Percentiles rank a stretch among this genome's conserved stretches.
Conservation (phyloP, 2,113 vertebrate species). For the Antechinus stuartii region DNA sequence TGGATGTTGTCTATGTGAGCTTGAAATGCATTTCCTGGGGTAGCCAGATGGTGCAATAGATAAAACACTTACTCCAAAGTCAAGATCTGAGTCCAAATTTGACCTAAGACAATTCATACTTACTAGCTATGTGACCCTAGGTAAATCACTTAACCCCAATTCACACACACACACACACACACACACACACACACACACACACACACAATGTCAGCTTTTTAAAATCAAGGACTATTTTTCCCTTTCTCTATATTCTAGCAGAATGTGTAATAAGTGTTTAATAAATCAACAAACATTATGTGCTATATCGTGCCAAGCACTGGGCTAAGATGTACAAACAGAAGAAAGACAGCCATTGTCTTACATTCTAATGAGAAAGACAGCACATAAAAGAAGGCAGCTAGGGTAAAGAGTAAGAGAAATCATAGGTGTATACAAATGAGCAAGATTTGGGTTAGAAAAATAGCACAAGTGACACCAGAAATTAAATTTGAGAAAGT, state of each 20-base stretch:
- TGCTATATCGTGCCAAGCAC: background rate
- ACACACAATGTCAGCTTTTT: background rate
- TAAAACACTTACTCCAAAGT: too few species aligned
- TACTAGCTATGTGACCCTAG: too few species aligned
- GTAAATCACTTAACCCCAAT: too few species aligned
- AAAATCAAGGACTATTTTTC: background rate
- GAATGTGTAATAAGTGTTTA: background rate
- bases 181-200: too few species aligned
- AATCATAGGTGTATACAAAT: background rate
- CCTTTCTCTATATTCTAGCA: background rate
- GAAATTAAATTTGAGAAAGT: background rate
- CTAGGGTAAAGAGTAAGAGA: background rate
- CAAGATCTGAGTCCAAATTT: too few species aligned
- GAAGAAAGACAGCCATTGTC: too few species aligned
- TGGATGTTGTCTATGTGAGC: background rate
- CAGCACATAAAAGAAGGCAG: background rate
- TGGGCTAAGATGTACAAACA: too few species aligned
- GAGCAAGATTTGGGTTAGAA: background rate
- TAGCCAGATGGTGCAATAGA: too few species aligned
- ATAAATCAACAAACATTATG: background rate
- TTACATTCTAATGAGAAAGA: background rate
- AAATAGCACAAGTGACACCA: background rate
- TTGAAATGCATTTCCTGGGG: too few species aligned
- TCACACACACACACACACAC: too few species aligned
- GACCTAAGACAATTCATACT: too few species aligned